A percentile compares a stretch with the other conserved stretches of the same genome.
phyloP scores from a whole-genome alignment of 2,113 vertebrate species.

The Apteryx mantelli region DNA sequence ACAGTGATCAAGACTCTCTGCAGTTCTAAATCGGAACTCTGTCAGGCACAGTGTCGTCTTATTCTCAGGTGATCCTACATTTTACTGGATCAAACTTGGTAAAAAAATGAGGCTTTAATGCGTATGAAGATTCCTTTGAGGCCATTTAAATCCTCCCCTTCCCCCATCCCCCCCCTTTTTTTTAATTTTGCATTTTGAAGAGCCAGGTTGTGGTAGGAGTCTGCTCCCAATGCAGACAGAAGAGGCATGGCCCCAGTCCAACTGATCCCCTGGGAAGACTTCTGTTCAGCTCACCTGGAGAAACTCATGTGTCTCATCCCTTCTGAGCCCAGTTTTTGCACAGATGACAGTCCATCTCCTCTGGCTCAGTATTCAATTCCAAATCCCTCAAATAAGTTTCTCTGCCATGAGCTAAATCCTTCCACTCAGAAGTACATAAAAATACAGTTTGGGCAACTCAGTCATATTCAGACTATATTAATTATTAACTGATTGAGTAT shows the following conservation, averaged over 20 bases:
- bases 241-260: background rate
- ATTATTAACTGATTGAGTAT: background rate
- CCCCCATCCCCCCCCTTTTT: background rate
- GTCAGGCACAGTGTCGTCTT: background rate
- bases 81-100: background rate
- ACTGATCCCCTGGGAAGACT: background rate
- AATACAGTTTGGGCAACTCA: background rate
- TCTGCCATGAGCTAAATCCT: background rate
- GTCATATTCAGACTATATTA: background rate
- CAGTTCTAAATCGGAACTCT: background rate
- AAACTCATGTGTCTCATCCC: rapidly evolving
- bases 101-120: background rate
- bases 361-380: background rate
- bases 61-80: background rate
- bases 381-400: background rate
- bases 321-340: background rate
- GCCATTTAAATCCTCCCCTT: background rate
- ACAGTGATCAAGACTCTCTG: background rate
- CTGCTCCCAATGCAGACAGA: background rate
- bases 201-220: background rate
- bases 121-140: background rate
- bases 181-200: background rate
- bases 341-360: background rate
- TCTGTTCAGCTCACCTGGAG: background rate
- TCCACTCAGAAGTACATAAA: background rate